Conservation (phyloP, 2,113 vertebrate genomes). For the Microcebus lehilahytsara region DNA sequence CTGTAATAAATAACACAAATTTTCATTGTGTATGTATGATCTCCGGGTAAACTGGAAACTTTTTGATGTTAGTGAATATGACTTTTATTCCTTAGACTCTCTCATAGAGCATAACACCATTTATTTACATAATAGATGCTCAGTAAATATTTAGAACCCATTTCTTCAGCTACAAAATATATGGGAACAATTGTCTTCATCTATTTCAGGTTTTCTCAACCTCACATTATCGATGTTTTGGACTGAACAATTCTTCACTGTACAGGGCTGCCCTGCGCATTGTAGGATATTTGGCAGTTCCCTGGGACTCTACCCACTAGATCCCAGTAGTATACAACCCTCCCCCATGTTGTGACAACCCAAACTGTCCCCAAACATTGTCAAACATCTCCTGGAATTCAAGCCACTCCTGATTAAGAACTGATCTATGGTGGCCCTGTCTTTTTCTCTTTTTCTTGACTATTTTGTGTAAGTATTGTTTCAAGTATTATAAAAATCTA, state of each 20-base stretch:
- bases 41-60: conserved; percentile 1
- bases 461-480: background rate
- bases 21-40: background rate
- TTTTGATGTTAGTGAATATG: background rate
- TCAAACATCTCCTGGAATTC: background rate
- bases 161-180: background rate
- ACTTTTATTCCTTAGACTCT: background rate
- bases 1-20: conserved; percentile 10
- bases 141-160: background rate
- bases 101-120: background rate
- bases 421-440: background rate
- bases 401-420: background rate
- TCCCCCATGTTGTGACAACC: background rate
- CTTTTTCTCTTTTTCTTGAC: background rate
- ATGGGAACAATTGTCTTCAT: background rate
- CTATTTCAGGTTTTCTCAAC: background rate
- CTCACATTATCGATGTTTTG: background rate
- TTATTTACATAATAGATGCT: background rate
- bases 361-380: background rate
- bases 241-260: background rate
- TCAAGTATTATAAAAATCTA: background rate
- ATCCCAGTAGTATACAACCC: background rate
- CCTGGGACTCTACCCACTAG: background rate
- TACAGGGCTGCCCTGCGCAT: background rate
- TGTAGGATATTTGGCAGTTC: background rate